A percentile compares a stretch with the other conserved stretches of the same genome.
phyloP scores from a whole-genome alignment of 2,888 invertebrate species.

The Agrotis exclamationis region DNA sequence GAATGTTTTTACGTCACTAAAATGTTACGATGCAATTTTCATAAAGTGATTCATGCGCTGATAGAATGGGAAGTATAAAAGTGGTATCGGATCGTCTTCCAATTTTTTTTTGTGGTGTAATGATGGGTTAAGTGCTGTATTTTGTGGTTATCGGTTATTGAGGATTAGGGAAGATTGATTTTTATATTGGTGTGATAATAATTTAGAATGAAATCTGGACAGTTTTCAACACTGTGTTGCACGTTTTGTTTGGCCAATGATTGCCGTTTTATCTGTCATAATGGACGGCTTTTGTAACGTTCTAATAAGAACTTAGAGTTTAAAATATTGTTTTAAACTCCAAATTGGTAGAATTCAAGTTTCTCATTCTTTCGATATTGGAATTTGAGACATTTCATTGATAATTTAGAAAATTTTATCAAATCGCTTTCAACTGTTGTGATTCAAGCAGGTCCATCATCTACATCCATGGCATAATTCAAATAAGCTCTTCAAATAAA shows the following conservation, averaged over 20 bases:
- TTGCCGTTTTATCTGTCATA: no score
- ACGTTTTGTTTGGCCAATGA: no score
- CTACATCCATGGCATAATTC: no score
- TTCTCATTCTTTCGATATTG: no score
- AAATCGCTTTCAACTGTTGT: no score
- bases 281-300: no score
- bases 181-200: neutral
- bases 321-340: no score
- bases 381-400: no score
- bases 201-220: neutral
- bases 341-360: no score
- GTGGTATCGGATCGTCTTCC: neutral
- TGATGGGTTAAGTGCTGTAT: neutral
- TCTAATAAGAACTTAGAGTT: no score
- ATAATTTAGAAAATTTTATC: no score
- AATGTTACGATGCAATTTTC: slow-evolving; percentile 69
- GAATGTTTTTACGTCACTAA: slow-evolving; percentile 67
- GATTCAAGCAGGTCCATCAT: no score
- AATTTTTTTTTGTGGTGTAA: neutral
- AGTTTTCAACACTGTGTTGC: neutral
- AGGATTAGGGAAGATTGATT: neutral
- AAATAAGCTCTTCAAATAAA: slow-evolving; percentile 2
- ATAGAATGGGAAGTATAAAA: slow-evolving; percentile 32
- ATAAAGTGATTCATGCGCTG: slow-evolving; percentile 54
- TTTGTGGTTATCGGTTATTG: slow-evolving; percentile 1